Evolutionary conservation across 1,140 invertebrate genomes (phyloP), one percentile per base, ranked within the genome.

Genomic region (Hylyphantes graminicola): DNA sequence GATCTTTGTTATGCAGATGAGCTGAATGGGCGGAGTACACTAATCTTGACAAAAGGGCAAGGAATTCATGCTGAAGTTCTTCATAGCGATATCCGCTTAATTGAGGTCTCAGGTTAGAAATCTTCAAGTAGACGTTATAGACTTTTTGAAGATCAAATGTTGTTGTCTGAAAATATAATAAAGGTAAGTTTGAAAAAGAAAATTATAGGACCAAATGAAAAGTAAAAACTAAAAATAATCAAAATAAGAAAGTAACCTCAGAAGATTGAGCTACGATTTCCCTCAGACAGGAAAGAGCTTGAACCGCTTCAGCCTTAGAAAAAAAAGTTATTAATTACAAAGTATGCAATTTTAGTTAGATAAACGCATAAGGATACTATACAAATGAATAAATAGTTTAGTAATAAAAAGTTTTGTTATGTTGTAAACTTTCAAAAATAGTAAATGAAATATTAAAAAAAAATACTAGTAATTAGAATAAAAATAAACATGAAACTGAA

Each of bases 71-170:
- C 13, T 83, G 17, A 0, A 83, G 21, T 11, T 13, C 13, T 17
- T 74, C 70, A n/a, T 17, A 64, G 4, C 50, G 35, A 65, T 53
- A 83, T 19, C 63, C 72, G 65, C 64, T 50, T 12, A 83, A 13
- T 11, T 21, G 9, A 12, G 57, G 35, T 57, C 21, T 54, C 0
- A 10, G 19, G 7, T 17, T 54, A 12, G 64, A 35, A 2, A 83
- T 0, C 48, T 75, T 83, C 11, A 13, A n/a, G 53, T 74, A 83
- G 13, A 83, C 64, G 15, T 83, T 83, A 48, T 73, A 83, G 15
- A 70, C 63, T 50, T 75, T 83, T 19, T 83, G 80, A 48, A 83
- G 50, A 8, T 74, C 80, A 83, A 83, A 83, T 48, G 75, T 64
- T 19, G 70, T 74, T 21, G 75, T 54, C 80, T 83, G 63, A 65